Percentiles rank a stretch among this genome's conserved stretches.
These are phyloP conservation scores for Rotaria socialis DNA, from an alignment of 2,888 invertebrate species.

Conservation along the genomic window DNA sequence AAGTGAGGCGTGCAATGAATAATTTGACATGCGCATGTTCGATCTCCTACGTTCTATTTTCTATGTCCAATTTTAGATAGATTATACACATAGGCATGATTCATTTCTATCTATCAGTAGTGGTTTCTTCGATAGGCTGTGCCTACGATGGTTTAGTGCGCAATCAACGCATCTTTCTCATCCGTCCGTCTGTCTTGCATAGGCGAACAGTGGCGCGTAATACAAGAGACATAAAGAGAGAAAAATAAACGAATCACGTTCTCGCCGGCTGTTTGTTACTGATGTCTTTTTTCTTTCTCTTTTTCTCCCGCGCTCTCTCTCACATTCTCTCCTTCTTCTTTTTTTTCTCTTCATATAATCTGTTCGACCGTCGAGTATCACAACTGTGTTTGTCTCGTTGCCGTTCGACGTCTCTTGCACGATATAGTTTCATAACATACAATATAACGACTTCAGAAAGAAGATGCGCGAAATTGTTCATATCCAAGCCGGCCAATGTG, in stretches of 20 bases:
- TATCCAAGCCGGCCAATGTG: conserved; percentile 47
- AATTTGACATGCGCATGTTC: background rate
- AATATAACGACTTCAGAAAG: background rate
- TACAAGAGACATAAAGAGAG: background rate
- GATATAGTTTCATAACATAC: background rate
- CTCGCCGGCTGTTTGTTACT: background rate
- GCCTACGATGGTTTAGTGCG: background rate
- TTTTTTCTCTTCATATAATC: background rate
- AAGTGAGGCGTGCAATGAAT: background rate
- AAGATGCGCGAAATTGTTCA: conserved; percentile 47
- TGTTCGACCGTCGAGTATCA: background rate
- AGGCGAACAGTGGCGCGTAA: background rate
- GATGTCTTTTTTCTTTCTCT: background rate
- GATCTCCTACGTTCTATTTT: background rate
- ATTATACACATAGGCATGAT: background rate
- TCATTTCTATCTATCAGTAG: background rate
- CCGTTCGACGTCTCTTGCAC: background rate
- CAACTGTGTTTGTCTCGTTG: background rate
- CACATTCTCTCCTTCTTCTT: background rate
- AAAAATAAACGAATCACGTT: background rate
- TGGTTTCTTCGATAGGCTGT: background rate
- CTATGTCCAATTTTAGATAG: background rate
- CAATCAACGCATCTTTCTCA: background rate
- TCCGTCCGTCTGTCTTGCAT: background rate
- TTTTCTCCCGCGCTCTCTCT: background rate